These are phyloP conservation scores for Crotalus tigris DNA, from an alignment of 2,113 vertebrate genomes.

Conservation along the genomic window DNA sequence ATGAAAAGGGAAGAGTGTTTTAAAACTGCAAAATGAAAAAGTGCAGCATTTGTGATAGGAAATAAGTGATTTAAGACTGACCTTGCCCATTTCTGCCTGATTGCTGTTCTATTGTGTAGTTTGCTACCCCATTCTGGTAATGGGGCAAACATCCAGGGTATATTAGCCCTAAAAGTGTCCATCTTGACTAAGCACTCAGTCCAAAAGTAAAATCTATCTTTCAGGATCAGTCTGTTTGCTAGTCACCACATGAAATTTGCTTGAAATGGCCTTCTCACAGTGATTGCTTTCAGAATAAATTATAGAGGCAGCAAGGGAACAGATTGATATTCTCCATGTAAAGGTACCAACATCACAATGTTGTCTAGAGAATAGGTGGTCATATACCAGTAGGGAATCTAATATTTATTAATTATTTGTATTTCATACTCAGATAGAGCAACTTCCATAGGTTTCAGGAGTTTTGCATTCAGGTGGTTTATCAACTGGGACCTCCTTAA, in stretches of 20 bases:
- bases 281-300: neutral
- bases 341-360: neutral
- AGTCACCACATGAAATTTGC: neutral
- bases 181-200: neutral
- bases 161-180: neutral
- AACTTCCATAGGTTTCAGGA: neutral
- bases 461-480: neutral
- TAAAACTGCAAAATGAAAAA: neutral
- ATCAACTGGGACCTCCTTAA: neutral
- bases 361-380: neutral
- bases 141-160: neutral
- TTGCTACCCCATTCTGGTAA: neutral
- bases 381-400: neutral
- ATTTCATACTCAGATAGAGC: neutral
- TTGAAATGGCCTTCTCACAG: neutral
- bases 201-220: neutral
- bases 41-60: neutral
- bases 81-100: neutral
- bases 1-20: neutral
- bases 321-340: neutral
- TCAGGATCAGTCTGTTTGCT: neutral
- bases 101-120: neutral
- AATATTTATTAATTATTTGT: neutral
- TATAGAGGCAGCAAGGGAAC: neutral
- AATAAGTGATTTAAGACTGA: neutral